These are phyloP conservation scores for Pipistrellus nathusii DNA, from an alignment of 2,797 vertebrate genomes.

Conservation along the genomic window DNA sequence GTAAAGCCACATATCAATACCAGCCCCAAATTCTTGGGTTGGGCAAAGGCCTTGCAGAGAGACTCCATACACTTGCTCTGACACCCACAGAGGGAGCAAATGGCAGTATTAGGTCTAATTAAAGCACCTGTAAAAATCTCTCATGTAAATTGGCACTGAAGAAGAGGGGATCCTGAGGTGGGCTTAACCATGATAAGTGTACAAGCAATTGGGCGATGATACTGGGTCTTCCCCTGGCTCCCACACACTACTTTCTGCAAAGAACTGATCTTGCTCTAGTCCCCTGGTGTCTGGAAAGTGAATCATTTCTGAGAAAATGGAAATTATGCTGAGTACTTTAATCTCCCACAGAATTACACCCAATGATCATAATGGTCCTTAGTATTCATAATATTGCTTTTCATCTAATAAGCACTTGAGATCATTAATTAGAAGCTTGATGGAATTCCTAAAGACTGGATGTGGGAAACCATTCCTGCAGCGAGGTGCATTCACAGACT, in stretches of 20 bases:
- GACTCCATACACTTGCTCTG: background rate
- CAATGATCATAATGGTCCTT: slow-evolving; percentile 68
- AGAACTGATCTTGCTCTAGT: background rate
- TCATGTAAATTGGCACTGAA: background rate
- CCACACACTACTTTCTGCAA: background rate
- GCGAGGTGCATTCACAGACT: slow-evolving; percentile 41
- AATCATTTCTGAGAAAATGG: slow-evolving; percentile 57
- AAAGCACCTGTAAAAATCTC: background rate
- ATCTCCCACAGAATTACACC: slow-evolving; percentile 42
- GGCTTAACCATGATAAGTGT: background rate
- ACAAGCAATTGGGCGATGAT: background rate
- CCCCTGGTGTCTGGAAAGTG: slow-evolving; percentile 13
- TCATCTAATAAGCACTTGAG: slow-evolving; percentile 71
- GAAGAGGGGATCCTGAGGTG: background rate
- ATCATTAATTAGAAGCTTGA: slow-evolving; percentile 70
- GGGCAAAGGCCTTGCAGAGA: background rate
- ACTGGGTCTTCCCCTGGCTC: background rate
- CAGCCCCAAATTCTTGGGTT: background rate
- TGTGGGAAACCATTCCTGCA: slow-evolving; percentile 48
- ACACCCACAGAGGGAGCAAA: background rate
- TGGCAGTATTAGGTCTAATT: background rate
- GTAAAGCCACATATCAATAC: background rate
- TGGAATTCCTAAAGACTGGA: slow-evolving; percentile 58
- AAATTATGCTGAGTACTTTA: slow-evolving; percentile 58
- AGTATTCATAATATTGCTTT: slow-evolving; percentile 72